phyloP scores from a whole-genome alignment of 2,797 vertebrate species.

The Schizopygopsis pylzovi region DNA sequence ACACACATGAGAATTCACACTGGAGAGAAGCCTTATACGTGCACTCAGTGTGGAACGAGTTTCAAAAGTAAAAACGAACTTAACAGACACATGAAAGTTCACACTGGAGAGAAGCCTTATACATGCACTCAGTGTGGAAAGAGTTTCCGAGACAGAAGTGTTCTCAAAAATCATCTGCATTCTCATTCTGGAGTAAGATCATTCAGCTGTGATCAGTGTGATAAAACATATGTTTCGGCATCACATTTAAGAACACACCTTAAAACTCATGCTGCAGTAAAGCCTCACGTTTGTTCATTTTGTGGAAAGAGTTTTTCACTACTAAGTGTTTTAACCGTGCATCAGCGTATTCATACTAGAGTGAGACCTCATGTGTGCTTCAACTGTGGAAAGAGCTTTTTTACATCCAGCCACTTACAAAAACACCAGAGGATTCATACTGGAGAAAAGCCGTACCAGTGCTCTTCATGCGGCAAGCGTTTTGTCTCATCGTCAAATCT shows the following conservation, averaged over 20 bases:
- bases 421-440: background rate
- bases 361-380: background rate
- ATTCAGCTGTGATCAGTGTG: background rate
- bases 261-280: background rate
- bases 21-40: background rate
- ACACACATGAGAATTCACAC: background rate
- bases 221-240: background rate
- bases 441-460: no score
- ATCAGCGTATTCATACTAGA: no score
- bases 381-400: background rate
- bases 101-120: background rate
- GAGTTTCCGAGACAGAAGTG: background rate
- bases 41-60: background rate
- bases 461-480: background rate
- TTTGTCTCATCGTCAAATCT: background rate
- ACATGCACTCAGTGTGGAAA: background rate
- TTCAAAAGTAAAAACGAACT: background rate
- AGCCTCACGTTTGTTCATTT: background rate
- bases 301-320: constrained; percentile 4
- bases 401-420: background rate
- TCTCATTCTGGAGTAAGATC: background rate
- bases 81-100: background rate
- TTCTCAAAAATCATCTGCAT: background rate
- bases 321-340: no score
- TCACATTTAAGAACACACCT: background rate